Percentiles rank a stretch among this genome's conserved stretches.
Evolutionary conservation across 2,888 invertebrate genomes (phyloP).

Genomic region (Cyclophora punctaria): DNA sequence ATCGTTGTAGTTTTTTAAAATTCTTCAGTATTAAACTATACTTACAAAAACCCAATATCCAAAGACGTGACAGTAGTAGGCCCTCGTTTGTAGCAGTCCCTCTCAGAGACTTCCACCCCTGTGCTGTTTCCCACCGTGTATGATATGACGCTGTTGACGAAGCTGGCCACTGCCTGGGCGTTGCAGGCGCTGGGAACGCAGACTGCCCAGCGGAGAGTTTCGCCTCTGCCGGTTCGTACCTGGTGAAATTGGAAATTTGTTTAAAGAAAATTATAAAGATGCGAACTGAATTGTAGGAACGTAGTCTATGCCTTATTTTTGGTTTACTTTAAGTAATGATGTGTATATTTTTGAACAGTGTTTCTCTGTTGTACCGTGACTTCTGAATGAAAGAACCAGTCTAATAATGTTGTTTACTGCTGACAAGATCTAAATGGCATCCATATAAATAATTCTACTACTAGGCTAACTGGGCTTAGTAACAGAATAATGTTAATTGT

Average conservation of each 20-base stretch:
- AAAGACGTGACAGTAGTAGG: conserved; percentile 49
- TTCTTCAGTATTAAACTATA: conserved; percentile 10
- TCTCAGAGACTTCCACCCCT: conserved; percentile 54
- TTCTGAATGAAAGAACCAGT: no score
- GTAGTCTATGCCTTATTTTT: no score
- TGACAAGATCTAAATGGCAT: no score
- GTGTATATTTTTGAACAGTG: no score
- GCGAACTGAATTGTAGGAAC: no score
- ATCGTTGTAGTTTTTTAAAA: background rate
- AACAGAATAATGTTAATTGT: no score
- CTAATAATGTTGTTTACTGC: no score
- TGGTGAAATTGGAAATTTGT: conserved; percentile 14
- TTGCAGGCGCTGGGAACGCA: conserved; percentile 78
- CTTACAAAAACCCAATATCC: conserved; percentile 60
- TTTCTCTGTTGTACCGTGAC: no score
- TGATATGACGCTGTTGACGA: conserved; percentile 58
- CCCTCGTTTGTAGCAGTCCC: conserved; percentile 64
- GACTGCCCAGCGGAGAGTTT: conserved; percentile 76
- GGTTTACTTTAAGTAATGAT: no score
- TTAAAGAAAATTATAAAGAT: no score
- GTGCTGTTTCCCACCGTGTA: conserved; percentile 62
- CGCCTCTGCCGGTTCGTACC: conserved; percentile 61
- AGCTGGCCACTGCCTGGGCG: conserved; percentile 65
- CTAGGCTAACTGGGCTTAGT: no score
- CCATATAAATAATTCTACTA: no score